phyloP scores from a whole-genome alignment of 1,140 invertebrate genomes.

The Caenorhabditis latens region DNA sequence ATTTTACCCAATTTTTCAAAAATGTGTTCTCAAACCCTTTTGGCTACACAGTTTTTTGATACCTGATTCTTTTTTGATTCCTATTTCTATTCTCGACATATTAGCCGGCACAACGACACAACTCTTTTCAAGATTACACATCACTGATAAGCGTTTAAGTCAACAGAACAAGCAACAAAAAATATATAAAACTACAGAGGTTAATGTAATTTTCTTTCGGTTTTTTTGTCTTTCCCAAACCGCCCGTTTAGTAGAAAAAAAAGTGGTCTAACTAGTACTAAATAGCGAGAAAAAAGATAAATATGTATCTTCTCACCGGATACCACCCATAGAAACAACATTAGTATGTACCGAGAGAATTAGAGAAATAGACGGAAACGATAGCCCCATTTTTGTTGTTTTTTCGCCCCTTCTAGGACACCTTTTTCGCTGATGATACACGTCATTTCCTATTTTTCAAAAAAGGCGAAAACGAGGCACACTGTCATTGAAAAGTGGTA shows the following conservation, averaged over 20 bases:
- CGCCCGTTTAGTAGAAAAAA: neutral
- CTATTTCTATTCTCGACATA: neutral
- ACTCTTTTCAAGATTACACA: neutral
- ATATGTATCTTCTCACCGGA: too few species aligned
- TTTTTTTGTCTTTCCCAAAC: neutral
- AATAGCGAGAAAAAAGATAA: too few species aligned
- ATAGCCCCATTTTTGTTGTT: too few species aligned
- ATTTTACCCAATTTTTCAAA: too few species aligned
- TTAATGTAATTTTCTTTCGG: constrained; percentile 4
- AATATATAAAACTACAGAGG: constrained; percentile 1
- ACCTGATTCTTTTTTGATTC: neutral
- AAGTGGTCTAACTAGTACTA: neutral
- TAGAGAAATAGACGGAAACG: too few species aligned
- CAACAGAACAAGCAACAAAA: neutral
- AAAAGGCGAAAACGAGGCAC: neutral
- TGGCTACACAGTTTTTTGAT: too few species aligned
- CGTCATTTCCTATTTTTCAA: neutral
- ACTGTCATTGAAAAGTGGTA: too few species aligned
- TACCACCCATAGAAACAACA: too few species aligned
- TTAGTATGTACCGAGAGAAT: too few species aligned
- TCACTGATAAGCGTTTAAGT: constrained; percentile 34
- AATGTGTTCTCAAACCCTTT: too few species aligned
- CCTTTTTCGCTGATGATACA: too few species aligned
- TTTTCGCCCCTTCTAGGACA: too few species aligned
- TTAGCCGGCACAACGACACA: neutral